Evolutionary conservation across 2,888 invertebrate genomes (phyloP).

Genomic region (Antheraea assamensis): DNA sequence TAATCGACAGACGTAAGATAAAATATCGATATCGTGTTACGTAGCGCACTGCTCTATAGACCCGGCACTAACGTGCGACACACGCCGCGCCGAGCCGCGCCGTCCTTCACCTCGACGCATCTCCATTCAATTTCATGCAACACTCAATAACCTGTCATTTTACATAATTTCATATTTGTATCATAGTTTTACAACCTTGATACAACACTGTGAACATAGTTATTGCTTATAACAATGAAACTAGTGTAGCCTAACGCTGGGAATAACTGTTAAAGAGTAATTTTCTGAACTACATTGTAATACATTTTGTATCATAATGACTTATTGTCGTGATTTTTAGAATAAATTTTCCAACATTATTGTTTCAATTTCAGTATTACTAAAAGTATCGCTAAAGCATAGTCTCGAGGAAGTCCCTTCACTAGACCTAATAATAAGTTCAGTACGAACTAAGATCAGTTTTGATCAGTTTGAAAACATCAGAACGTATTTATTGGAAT

Average conservation of each 20-base stretch:
- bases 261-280: neutral
- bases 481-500: too few relatives aligned
- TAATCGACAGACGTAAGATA: neutral
- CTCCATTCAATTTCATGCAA: conserved; percentile 21
- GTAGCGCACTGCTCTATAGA: conserved; percentile 8
- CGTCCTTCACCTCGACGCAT: conserved; percentile 24
- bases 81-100: neutral
- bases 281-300: neutral
- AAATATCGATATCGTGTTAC: neutral
- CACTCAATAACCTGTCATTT: conserved; percentile 4
- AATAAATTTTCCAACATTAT: neutral
- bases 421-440: too few relatives aligned
- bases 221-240: neutral
- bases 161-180: neutral
- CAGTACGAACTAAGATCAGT: too few relatives aligned
- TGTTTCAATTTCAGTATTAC: neutral
- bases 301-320: neutral
- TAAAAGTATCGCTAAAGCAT: neutral
- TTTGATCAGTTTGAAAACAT: too few relatives aligned
- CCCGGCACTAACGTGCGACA: neutral
- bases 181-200: neutral
- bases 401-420: too few relatives aligned
- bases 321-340: neutral
- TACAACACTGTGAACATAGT: neutral
- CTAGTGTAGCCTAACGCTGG: neutral